Base-by-base conservation (phyloP, 2,797 vertebrate genomes). In the Rhadinocentrus ornatus region DNA sequence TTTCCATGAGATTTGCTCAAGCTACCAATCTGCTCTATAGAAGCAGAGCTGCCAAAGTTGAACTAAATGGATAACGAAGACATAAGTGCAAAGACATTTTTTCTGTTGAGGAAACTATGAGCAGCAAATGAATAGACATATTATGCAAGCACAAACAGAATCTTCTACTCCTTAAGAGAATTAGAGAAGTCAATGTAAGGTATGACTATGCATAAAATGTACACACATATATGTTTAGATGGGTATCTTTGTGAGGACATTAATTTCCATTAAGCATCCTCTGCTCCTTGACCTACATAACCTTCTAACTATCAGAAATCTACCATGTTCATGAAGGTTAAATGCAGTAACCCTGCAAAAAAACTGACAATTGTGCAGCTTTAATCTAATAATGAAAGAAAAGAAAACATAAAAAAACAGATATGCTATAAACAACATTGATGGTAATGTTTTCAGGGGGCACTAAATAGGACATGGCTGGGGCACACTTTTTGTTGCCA, bases 131-230 rank as follows among this genome's bases (percentile, higher is more conserved):
- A 66, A 57, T 15, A 29, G 9, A 22, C 32, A 65, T 34, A 11
- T 53, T 39, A 37, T 26, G 71, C 71, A 41, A 26, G 44, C 60
- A 58, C 26, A 35, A 34, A 53, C 13, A 13, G 12, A 27, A 39
- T 63, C 24, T 27, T 69, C 11, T 44, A 54, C 31, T 48, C 31
- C 11, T 56, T 12, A 6, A 20, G 13, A 72, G 24, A 72, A 63
- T 46, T 65, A 67, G 74, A 86, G 69, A 73, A 83, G 71, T 77
- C 1, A 9, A 24, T n/a, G 35, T 55, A 24, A 67, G 53, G 73
- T 35, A 58, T 59, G 37, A 2, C 1, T 39, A 20, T 70, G 24
- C 27, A 50, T 73, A 54, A 64, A 35, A 56, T 35, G 35, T 52
- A 65, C 24, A 62, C 24, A 61, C 20, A 74, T 6, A 66, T 55